phyloP scores from a whole-genome alignment of 2,113 vertebrate species.

The Syngnathus floridae region DNA sequence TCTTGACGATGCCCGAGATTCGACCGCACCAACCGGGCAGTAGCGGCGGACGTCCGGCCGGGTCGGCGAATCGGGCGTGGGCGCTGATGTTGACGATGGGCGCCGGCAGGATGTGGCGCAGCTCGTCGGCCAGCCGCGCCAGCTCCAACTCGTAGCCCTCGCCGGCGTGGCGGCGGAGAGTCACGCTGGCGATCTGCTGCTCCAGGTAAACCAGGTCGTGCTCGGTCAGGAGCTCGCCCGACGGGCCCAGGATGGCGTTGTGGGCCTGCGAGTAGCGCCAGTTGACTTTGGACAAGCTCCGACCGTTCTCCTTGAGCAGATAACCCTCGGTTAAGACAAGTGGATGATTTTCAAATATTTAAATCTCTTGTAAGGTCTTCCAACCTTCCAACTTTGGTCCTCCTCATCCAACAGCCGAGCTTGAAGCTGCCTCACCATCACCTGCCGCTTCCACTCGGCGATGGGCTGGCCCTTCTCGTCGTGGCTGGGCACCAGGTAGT shows the following conservation, averaged over 20 bases:
- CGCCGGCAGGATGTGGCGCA: constrained; percentile 81
- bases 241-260: constrained; percentile 90
- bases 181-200: constrained; percentile 80
- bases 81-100: constrained; percentile 83
- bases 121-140: constrained; percentile 76
- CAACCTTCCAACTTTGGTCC: constrained; percentile 71
- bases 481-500: constrained; percentile 85
- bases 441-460: constrained; percentile 95
- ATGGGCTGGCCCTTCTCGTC: constrained; percentile 83
- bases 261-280: constrained; percentile 85
- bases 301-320: constrained; percentile 66
- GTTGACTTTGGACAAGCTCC: constrained; percentile 65
- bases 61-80: constrained; percentile 76
- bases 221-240: constrained; percentile 89
- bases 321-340: neutral
- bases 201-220: constrained; percentile 86
- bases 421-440: constrained; percentile 89
- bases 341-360: too few species aligned
- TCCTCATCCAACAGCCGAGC: constrained; percentile 74
- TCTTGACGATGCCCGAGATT: constrained; percentile 80
- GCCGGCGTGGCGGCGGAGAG: constrained; percentile 73
- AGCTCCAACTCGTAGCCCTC: constrained; percentile 82
- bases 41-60: constrained; percentile 49
- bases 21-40: constrained; percentile 84
- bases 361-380: too few species aligned